These are phyloP conservation scores for Macropis europaea DNA, from an alignment of 2,888 invertebrate genomes.

Conservation along the genomic window DNA sequence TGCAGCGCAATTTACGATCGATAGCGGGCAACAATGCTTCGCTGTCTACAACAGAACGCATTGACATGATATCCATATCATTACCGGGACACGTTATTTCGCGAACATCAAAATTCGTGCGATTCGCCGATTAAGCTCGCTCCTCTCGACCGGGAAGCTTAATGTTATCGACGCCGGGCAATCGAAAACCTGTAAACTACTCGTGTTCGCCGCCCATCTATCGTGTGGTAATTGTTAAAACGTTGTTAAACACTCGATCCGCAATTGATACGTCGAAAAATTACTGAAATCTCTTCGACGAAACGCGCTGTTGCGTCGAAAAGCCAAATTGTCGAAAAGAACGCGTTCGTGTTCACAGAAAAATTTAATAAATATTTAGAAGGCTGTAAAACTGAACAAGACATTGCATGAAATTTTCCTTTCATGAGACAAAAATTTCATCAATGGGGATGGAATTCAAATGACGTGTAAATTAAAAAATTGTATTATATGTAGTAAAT, in stretches of 20 bases:
- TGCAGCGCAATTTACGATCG: conserved; percentile 18
- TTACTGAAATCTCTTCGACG: too few species aligned
- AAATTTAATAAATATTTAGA: too few species aligned
- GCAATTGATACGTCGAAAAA: not conserved
- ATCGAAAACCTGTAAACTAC: conserved; percentile 21
- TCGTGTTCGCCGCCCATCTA: conserved; percentile 5
- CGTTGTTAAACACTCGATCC: conserved; percentile 16
- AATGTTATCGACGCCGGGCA: conserved; percentile 35
- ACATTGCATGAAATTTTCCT: too few species aligned
- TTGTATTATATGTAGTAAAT: too few species aligned
- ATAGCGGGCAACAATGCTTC: conserved; percentile 12
- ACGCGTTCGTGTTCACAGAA: too few species aligned
- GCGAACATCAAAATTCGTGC: conserved; percentile 39
- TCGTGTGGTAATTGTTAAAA: conserved; percentile 21
- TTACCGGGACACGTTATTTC: conserved; percentile 34
- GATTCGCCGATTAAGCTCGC: conserved; percentile 42
- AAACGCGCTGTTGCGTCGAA: too few species aligned
- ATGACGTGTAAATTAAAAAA: too few species aligned
- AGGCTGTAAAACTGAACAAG: too few species aligned
- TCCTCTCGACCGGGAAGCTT: conserved; percentile 36
- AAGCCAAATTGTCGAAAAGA: too few species aligned
- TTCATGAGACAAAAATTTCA: too few species aligned
- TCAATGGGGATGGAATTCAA: too few species aligned
- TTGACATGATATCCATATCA: conserved; percentile 32
- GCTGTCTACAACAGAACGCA: conserved; percentile 33